A percentile compares a stretch with the other conserved stretches of the same genome.
Conservation (phyloP, 2,888 invertebrate genomes). For the Scaptomyza tumidula region DNA sequence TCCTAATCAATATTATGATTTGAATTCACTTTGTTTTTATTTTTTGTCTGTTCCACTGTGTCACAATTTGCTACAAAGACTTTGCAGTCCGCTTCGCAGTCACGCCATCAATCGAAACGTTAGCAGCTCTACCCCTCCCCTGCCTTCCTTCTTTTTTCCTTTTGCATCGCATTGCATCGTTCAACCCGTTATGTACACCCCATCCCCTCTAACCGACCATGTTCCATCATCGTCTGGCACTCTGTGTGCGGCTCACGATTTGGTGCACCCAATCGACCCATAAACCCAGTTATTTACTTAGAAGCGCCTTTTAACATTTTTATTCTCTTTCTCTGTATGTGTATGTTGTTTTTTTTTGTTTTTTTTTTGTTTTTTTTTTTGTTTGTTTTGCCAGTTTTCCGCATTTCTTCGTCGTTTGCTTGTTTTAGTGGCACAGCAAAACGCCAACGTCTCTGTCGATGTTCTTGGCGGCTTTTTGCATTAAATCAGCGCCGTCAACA, state of each 20-base stretch:
- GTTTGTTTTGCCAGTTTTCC: constrained; percentile 27
- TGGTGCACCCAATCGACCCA: constrained; percentile 84
- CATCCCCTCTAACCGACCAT: neutral
- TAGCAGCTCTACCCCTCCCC: neutral
- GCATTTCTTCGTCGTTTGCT: constrained; percentile 51
- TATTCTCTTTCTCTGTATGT: constrained; percentile 24
- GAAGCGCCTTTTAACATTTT: constrained; percentile 80
- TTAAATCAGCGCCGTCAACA: constrained; percentile 80
- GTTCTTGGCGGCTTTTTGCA: constrained; percentile 66
- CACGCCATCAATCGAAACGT: constrained; percentile 53
- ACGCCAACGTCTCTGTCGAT: constrained; percentile 26
- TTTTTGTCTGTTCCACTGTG: constrained; percentile 16
- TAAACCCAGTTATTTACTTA: constrained; percentile 83
- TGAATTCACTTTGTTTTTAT: neutral
- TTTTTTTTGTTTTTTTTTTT: constrained; percentile 5
- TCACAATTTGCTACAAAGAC: neutral
- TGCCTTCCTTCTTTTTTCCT: neutral
- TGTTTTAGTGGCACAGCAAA: constrained; percentile 51
- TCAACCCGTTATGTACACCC: neutral
- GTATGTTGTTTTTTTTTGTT: constrained; percentile 9
- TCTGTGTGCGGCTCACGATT: constrained; percentile 76
- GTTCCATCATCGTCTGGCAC: constrained; percentile 30
- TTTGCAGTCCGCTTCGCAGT: constrained; percentile 26
- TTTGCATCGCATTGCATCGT: neutral
- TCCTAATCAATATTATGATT: too few relatives aligned